phyloP scores from a whole-genome alignment of 53 echinoderm and acorn worm genomes.

The Apostichopus leukothele region DNA sequence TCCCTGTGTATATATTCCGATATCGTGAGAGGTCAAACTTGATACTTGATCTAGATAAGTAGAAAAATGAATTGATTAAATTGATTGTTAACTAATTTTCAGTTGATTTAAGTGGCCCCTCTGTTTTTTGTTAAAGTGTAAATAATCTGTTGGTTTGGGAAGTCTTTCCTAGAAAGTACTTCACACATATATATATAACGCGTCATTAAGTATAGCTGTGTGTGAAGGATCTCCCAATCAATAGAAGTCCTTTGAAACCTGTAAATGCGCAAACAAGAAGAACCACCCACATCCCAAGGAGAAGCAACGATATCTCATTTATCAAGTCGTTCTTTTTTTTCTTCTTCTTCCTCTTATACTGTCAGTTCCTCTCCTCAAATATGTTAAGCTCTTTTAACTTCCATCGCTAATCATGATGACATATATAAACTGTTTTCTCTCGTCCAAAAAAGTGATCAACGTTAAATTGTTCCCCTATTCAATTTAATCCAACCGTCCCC shows the following conservation, averaged over 20 bases:
- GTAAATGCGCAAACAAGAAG: background rate
- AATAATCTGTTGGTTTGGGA: background rate
- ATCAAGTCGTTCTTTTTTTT: background rate
- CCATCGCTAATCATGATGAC: slow-evolving; percentile 22
- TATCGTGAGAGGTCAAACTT: no score
- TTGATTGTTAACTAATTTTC: no score
- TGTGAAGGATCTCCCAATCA: background rate
- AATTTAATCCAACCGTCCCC: slow-evolving; percentile 3
- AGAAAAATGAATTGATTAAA: no score
- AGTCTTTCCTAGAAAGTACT: background rate
- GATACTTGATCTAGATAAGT: no score
- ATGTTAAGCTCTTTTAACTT: slow-evolving; percentile 6
- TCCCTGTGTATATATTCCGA: no score
- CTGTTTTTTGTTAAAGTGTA: no score
- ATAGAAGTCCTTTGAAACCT: background rate
- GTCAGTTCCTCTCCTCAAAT: slow-evolving; percentile 3
- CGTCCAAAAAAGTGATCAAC: slow-evolving; percentile 29
- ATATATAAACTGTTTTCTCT: slow-evolving; percentile 37
- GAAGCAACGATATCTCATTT: background rate
- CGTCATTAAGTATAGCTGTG: background rate
- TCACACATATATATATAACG: background rate
- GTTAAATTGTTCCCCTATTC: slow-evolving; percentile 18
- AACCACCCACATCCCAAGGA: background rate
- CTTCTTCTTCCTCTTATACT: background rate
- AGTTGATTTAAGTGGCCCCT: no score